These are phyloP conservation scores for Agapornis roseicollis DNA, from an alignment of 2,113 vertebrate species.

Conservation along the genomic window DNA sequence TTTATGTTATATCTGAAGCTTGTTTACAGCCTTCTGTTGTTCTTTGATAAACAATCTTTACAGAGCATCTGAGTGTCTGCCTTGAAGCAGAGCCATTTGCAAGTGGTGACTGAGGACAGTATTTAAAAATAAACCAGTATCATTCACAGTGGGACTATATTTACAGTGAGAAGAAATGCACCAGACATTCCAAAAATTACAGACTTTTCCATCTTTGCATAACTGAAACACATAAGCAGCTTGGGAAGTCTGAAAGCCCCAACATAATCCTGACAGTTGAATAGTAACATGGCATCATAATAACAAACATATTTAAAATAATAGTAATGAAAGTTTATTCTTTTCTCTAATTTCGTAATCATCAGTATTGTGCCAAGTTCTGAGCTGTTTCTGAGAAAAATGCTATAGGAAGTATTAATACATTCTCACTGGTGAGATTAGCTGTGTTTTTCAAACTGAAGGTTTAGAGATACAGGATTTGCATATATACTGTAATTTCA, in stretches of 20 bases:
- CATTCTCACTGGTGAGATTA: background rate
- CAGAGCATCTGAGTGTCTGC: background rate
- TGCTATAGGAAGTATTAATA: background rate
- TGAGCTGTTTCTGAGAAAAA: background rate
- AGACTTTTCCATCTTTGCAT: background rate
- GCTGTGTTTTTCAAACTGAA: background rate
- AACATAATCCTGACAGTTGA: background rate
- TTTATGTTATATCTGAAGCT: background rate
- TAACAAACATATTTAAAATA: background rate
- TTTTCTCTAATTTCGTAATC: background rate
- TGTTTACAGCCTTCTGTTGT: background rate
- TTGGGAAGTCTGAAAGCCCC: background rate
- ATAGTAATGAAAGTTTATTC: background rate
- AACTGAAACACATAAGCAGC: background rate
- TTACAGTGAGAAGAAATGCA: background rate
- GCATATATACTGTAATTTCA: background rate
- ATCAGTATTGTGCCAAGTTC: background rate
- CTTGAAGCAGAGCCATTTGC: background rate
- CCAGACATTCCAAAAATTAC: background rate
- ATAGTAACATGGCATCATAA: background rate
- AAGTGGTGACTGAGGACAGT: background rate
- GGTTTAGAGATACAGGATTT: background rate
- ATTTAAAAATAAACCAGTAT: background rate
- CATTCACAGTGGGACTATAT: background rate
- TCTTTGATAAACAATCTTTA: conserved; percentile 9